phyloP scores from a whole-genome alignment of 92 coral and sea anemone genomes.

The Micromussa lordhowensis region DNA sequence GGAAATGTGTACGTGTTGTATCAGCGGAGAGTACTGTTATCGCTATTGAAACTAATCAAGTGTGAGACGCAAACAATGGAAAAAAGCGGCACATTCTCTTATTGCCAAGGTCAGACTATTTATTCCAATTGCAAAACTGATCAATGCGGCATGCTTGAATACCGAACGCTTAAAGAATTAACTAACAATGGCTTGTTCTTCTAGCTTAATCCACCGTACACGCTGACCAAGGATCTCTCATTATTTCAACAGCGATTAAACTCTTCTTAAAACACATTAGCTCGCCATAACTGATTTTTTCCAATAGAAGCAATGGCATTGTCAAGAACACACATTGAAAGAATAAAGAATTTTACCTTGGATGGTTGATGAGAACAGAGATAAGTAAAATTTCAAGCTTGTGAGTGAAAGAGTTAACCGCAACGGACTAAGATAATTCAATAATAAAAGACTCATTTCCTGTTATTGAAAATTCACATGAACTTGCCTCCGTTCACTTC shows the following conservation, averaged over 20 bases:
- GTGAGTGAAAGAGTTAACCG: neutral
- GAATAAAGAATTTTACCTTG: neutral
- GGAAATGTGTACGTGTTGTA: neutral
- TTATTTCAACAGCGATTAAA: neutral
- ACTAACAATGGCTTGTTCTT: neutral
- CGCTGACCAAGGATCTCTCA: neutral
- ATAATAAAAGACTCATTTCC: neutral
- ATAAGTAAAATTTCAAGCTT: no score
- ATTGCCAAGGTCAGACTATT: conserved; percentile 40
- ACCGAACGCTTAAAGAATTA: neutral
- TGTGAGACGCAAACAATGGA: conserved; percentile 22
- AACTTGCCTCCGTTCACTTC: neutral
- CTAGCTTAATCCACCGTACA: neutral
- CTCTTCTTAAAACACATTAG: neutral
- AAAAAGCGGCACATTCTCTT: neutral
- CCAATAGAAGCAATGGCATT: neutral
- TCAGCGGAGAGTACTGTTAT: neutral
- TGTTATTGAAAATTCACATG: neutral
- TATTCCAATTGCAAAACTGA: neutral
- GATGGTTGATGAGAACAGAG: neutral
- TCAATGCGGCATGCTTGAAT: neutral
- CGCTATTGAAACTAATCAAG: conserved; percentile 18
- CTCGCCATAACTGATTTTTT: neutral
- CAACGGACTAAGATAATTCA: neutral
- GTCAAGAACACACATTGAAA: neutral